Evolutionary conservation across 2,797 vertebrate species (phyloP).

Genomic region (Rhodeus uyekii): DNA sequence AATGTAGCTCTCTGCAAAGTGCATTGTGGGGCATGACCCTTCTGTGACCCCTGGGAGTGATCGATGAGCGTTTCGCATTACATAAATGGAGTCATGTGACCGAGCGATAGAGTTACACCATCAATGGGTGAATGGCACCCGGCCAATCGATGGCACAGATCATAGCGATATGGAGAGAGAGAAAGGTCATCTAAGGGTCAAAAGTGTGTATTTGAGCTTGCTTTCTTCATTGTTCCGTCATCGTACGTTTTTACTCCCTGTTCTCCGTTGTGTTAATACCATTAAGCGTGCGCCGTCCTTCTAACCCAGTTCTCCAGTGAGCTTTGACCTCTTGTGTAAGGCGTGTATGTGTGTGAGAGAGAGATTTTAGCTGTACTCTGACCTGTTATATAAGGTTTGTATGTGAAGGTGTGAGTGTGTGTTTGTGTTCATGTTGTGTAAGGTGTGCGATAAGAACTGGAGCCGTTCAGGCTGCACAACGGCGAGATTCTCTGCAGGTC

Average conservation of each 20-base stretch:
- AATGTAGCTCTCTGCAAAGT: slow-evolving; percentile 19
- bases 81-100: slow-evolving; percentile 55
- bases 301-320: slow-evolving; percentile 47
- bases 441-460: slow-evolving; percentile 29
- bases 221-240: slow-evolving; percentile 36
- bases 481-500: slow-evolving; percentile 20
- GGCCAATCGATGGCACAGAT: slow-evolving; percentile 52
- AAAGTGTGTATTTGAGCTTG: slow-evolving; percentile 32
- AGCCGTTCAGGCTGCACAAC: slow-evolving; percentile 12
- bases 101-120: slow-evolving; percentile 53
- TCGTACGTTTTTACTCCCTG: background rate
- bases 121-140: slow-evolving; percentile 57
- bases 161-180: slow-evolving; percentile 21
- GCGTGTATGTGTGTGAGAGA: slow-evolving; percentile 1
- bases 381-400: slow-evolving; percentile 28
- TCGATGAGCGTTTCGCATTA: slow-evolving; percentile 46
- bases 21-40: slow-evolving; percentile 44
- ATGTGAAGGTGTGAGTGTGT: slow-evolving; percentile 12
- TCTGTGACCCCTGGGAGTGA: slow-evolving; percentile 40
- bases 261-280: background rate
- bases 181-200: slow-evolving; percentile 32
- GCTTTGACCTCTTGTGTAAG: slow-evolving; percentile 44
- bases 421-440: slow-evolving; percentile 10
- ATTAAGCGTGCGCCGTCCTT: background rate
- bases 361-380: slow-evolving; percentile 25